Conservation (phyloP, 2,888 invertebrate genomes). For the Eilema griseolum region DNA sequence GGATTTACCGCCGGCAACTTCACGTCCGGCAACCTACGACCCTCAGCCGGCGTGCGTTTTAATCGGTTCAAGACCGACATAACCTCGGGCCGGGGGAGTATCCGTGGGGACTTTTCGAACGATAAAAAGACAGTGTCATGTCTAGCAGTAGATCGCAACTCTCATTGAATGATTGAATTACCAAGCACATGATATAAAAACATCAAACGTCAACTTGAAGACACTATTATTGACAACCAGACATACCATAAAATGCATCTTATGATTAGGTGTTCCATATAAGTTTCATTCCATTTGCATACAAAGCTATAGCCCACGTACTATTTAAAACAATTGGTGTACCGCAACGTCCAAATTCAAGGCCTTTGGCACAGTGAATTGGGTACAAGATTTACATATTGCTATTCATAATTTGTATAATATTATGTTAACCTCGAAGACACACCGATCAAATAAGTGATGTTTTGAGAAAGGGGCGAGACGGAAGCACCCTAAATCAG, state of each 20-base stretch:
- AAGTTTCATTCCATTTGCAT: constrained; percentile 33
- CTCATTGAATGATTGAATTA: too few species aligned
- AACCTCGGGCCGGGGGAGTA: too few species aligned
- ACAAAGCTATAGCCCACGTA: constrained; percentile 33
- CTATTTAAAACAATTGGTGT: constrained; percentile 29
- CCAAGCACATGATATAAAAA: background rate
- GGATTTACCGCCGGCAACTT: too few species aligned
- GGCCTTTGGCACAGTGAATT: constrained; percentile 15
- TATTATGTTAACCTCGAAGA: background rate
- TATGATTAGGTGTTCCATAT: background rate
- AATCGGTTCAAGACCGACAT: too few species aligned
- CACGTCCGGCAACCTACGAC: too few species aligned
- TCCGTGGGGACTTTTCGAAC: too few species aligned
- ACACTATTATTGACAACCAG: background rate
- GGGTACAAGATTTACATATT: constrained; percentile 19
- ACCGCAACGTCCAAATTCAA: constrained; percentile 14
- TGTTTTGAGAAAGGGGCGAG: background rate
- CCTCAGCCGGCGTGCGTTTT: too few species aligned
- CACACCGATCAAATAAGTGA: background rate
- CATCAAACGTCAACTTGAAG: background rate
- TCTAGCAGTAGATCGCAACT: too few species aligned
- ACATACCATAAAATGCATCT: background rate
- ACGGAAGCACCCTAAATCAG: background rate
- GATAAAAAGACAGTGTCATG: too few species aligned
- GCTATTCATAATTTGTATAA: background rate